These are phyloP conservation scores for Saccostrea echinata DNA, from an alignment of 1,140 invertebrate genomes.

Conservation along the genomic window DNA sequence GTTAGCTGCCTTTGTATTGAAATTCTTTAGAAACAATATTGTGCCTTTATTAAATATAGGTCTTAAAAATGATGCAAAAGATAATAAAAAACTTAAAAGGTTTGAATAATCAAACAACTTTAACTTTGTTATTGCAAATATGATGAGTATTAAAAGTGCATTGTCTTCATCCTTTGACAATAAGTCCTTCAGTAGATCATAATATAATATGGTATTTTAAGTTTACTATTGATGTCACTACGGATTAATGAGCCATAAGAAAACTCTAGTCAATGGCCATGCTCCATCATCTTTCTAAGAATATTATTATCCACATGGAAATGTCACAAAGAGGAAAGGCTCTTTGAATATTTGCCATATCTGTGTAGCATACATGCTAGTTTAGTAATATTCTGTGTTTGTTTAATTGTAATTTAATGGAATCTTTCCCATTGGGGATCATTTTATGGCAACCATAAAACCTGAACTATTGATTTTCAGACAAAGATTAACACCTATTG, in stretches of 20 bases:
- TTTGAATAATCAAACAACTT: too few relatives aligned
- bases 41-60: too few relatives aligned
- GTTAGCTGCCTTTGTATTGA: too few relatives aligned
- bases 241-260: neutral
- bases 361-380: neutral
- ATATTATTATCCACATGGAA: slow-evolving; percentile 27
- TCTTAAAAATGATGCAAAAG: too few relatives aligned
- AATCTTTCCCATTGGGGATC: neutral
- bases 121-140: too few relatives aligned
- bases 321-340: slow-evolving; percentile 1
- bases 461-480: neutral
- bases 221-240: neutral
- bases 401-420: slow-evolving; percentile 25
- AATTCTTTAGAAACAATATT: too few relatives aligned
- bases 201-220: too few relatives aligned
- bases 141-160: too few relatives aligned
- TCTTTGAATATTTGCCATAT: neutral
- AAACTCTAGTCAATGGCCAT: neutral
- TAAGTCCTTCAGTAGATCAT: too few relatives aligned
- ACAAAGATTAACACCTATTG: neutral
- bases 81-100: too few relatives aligned
- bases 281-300: neutral
- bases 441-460: slow-evolving; percentile 28
- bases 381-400: slow-evolving; percentile 15
- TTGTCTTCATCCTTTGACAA: too few relatives aligned